These are phyloP conservation scores for Myiotriccus ornatus DNA, from an alignment of 2,797 vertebrate genomes.

Conservation along the genomic window DNA sequence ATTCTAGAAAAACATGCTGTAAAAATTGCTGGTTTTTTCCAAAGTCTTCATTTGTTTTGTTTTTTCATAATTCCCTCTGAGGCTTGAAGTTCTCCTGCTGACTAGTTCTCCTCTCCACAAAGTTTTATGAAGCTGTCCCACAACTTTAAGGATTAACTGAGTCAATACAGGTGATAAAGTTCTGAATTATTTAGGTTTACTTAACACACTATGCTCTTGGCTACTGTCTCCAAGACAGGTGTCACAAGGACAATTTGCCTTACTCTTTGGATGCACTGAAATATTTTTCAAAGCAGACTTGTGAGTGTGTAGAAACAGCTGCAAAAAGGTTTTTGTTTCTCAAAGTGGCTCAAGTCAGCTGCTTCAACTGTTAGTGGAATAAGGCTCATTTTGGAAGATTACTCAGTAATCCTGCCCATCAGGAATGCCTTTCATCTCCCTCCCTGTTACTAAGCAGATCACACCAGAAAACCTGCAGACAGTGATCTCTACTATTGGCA, in stretches of 20 bases:
- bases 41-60: neutral
- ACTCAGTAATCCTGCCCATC: neutral
- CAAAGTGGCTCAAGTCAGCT: neutral
- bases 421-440: neutral
- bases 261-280: neutral
- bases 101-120: neutral
- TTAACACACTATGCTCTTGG: neutral
- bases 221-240: neutral
- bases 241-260: neutral
- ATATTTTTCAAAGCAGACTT: neutral
- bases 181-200: neutral
- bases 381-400: slow-evolving; percentile 32
- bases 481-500: neutral
- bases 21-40: neutral
- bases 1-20: neutral
- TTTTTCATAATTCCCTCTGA: neutral
- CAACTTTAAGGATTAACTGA: neutral
- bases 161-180: neutral
- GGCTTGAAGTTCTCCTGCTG: neutral
- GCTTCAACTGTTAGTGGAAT: neutral
- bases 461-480: neutral
- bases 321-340: neutral
- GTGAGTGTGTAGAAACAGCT: neutral
- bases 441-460: neutral
- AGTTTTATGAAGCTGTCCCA: neutral